These are phyloP conservation scores for Sebastes fasciatus DNA, from an alignment of 2,113 vertebrate species.

Conservation along the genomic window DNA sequence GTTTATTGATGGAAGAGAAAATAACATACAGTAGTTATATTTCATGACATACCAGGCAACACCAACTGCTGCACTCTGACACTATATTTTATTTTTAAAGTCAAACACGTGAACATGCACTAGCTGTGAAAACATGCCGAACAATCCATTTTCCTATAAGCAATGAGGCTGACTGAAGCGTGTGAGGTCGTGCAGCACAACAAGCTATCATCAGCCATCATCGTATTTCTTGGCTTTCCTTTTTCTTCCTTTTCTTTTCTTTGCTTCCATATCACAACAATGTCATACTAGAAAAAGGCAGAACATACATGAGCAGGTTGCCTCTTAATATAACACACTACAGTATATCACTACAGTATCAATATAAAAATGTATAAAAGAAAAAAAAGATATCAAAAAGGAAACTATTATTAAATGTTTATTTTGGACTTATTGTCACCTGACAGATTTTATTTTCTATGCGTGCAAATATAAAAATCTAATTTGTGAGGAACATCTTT, in stretches of 20 bases:
- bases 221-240: conserved; percentile 7
- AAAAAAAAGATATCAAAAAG: not conserved
- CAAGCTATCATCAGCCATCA: not conserved
- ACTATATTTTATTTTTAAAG: not conserved
- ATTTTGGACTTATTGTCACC: not conserved
- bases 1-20: not conserved
- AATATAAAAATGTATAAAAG: too few species aligned
- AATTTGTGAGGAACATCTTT: too few species aligned
- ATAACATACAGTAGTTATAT: not conserved
- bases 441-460: not conserved
- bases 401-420: not conserved
- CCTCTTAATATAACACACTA: not conserved
- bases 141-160: not conserved
- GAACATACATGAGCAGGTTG: not conserved
- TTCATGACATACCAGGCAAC: not conserved
- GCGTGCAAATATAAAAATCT: not conserved
- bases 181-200: not conserved
- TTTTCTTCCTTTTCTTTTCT: too few species aligned
- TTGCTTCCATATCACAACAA: not conserved
- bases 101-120: not conserved
- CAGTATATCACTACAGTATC: not conserved
- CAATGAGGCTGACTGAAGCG: not conserved
- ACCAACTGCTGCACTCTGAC: not conserved
- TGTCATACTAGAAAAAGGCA: too few species aligned
- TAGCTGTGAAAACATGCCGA: not conserved